Conservation (phyloP, 2,797 vertebrate species). For the Prionace glauca region DNA sequence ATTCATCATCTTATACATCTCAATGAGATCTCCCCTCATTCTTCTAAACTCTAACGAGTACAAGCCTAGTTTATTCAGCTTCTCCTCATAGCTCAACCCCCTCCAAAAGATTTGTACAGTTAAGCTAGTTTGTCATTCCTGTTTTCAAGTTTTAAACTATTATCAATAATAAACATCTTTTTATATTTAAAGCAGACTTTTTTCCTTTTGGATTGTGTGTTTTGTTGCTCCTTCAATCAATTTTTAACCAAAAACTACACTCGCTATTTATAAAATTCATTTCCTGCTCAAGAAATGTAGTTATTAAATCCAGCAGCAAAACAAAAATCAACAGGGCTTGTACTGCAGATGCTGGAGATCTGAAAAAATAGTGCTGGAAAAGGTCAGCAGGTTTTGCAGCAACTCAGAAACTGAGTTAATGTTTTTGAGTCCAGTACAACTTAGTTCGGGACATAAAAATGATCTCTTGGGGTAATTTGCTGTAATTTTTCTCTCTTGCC, state of each 20-base stretch:
- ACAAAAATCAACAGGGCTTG: background rate
- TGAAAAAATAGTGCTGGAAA: no score
- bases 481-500: background rate
- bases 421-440: no score
- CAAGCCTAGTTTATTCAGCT: no score
- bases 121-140: background rate
- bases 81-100: no score
- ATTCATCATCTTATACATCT: no score
- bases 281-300: background rate
- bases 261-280: background rate
- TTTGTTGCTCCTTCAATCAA: background rate
- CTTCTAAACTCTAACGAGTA: no score
- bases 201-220: background rate
- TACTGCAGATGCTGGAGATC: no score
- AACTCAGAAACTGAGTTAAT: no score
- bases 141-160: background rate
- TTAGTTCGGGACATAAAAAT: no score
- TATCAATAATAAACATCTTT: background rate
- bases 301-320: background rate
- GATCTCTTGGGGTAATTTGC: no score
- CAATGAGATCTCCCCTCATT: no score
- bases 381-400: no score
- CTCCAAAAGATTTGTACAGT: background rate
- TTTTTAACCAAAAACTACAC: background rate
- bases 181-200: background rate